Evolutionary conservation across 92 coral and sea anemone species (phyloP).

Genomic region (Porites lobata): DNA sequence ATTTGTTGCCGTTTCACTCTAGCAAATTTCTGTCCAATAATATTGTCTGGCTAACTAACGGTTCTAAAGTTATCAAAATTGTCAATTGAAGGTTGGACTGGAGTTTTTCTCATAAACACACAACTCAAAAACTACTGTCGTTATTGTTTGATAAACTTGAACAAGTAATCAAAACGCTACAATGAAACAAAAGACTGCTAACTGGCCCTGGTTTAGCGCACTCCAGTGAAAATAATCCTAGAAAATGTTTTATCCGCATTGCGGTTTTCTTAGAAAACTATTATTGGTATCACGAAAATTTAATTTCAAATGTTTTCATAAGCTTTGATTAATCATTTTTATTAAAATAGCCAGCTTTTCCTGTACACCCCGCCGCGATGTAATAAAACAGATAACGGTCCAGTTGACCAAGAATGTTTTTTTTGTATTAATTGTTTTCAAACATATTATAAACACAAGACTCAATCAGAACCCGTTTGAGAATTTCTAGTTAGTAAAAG

Average conservation of each 20-base stretch:
- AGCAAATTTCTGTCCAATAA: too few species aligned
- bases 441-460: constrained; percentile 11
- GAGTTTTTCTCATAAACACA: neutral
- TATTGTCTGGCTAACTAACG: too few species aligned
- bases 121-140: constrained; percentile 4
- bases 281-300: neutral
- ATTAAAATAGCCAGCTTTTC: constrained; percentile 26
- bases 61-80: too few species aligned
- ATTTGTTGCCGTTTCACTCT: too few species aligned
- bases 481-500: neutral
- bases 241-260: constrained; percentile 7
- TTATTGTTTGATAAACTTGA: constrained; percentile 2
- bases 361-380: constrained; percentile 55
- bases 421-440: constrained; percentile 32
- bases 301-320: constrained; percentile 35
- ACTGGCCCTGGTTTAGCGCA: neutral
- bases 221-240: neutral
- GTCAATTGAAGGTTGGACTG: neutral
- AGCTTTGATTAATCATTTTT: constrained; percentile 37
- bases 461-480: neutral
- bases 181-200: neutral
- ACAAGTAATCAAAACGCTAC: neutral
- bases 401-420: constrained; percentile 33
- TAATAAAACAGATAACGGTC: constrained; percentile 52
- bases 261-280: constrained; percentile 35